Evolutionary conservation across 2,113 vertebrate species (phyloP).

Genomic region (Nycticorax nycticorax): DNA sequence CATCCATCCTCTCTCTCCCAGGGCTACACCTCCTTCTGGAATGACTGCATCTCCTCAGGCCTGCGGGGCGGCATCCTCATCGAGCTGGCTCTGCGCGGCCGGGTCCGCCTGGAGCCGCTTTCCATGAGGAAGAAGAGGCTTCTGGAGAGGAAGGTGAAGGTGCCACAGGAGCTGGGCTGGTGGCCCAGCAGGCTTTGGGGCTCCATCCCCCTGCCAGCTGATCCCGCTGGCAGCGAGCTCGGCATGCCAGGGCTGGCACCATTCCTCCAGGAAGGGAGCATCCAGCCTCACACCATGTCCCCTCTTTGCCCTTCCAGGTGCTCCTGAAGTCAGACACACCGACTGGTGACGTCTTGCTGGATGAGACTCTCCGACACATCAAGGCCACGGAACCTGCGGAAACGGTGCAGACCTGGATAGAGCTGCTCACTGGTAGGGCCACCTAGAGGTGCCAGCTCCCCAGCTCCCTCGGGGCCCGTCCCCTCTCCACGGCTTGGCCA

Average conservation of each 20-base stretch:
- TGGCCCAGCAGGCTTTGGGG: fast-evolving
- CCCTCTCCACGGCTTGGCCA: background rate
- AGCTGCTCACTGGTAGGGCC: constrained; percentile 82
- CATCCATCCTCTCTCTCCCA: background rate
- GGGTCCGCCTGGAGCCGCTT: constrained; percentile 76
- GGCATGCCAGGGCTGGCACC: fast-evolving
- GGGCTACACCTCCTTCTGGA: constrained; percentile 88
- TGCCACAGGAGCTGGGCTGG: background rate
- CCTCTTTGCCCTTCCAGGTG: constrained; percentile 64
- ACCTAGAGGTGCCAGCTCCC: fast-evolving
- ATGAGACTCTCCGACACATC: constrained; percentile 85
- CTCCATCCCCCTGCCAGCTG: fast-evolving
- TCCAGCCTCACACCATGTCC: fast-evolving
- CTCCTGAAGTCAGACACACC: constrained; percentile 78
- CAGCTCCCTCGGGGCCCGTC: background rate
- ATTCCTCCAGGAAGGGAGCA: fast-evolving
- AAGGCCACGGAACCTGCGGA: constrained; percentile 79
- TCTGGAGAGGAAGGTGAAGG: constrained; percentile 79
- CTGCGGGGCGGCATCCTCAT: constrained; percentile 81
- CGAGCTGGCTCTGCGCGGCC: constrained; percentile 79
- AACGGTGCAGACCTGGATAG: constrained; percentile 84
- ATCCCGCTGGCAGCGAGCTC: fast-evolving
- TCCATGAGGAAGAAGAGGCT: constrained; percentile 77
- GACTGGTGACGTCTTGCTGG: constrained; percentile 81
- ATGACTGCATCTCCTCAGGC: constrained; percentile 86